These are phyloP conservation scores for Crocodylus rhombifer DNA, from an alignment of 2,797 vertebrate genomes.

Conservation along the genomic window DNA sequence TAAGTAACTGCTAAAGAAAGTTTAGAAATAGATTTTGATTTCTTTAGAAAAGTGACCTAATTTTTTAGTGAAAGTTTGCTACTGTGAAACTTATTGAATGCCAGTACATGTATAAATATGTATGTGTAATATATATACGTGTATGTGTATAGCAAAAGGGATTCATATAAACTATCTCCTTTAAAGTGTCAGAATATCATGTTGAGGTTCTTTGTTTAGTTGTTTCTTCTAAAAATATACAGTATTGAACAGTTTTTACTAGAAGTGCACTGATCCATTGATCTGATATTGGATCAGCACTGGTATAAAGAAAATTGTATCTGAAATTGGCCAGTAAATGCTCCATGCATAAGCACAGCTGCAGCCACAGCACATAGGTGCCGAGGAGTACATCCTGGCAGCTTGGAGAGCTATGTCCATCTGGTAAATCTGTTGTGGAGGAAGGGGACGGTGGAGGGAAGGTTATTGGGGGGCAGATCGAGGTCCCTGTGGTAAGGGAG, in stretches of 20 bases:
- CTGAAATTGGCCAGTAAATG: too few species aligned
- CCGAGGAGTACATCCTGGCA: too few species aligned
- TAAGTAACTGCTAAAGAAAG: neutral
- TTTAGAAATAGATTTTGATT: neutral
- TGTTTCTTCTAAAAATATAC: constrained; percentile 14
- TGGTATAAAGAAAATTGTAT: too few species aligned
- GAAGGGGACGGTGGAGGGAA: too few species aligned
- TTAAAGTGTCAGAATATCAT: neutral
- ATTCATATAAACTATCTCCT: neutral
- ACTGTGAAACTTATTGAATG: neutral
- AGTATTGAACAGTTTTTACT: constrained; percentile 12
- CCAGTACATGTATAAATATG: neutral
- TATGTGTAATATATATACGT: neutral
- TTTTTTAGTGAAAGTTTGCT: neutral
- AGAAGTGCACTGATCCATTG: neutral
- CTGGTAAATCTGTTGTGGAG: too few species aligned
- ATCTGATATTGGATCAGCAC: too few species aligned
- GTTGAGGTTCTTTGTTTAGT: neutral
- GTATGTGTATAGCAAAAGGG: neutral
- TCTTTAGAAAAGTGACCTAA: neutral
- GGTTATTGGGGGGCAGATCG: too few species aligned
- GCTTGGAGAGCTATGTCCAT: too few species aligned
- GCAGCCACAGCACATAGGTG: too few species aligned
- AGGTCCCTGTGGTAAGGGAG: too few species aligned
- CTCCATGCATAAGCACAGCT: too few species aligned